Conservation (phyloP, 2,797 vertebrate genomes). For the Thripadectes ignobilis region DNA sequence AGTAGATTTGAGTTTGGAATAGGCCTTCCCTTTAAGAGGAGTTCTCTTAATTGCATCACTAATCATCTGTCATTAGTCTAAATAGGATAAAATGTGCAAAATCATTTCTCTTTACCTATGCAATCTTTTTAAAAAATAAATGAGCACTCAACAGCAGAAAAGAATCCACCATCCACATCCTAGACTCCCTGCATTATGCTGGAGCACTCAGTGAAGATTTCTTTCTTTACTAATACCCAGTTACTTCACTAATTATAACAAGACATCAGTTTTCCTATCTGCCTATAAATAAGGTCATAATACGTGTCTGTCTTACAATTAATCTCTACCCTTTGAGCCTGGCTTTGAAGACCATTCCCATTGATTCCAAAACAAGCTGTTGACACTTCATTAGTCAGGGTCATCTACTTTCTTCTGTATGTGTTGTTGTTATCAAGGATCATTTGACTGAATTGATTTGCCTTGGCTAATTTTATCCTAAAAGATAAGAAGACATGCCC, state of each 20-base stretch:
- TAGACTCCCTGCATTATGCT: not conserved
- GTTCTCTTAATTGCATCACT: not conserved
- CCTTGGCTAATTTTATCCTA: not conserved
- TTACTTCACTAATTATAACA: not conserved
- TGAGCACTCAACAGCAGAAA: not conserved
- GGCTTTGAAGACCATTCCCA: not conserved
- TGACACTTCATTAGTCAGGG: not conserved
- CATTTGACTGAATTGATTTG: not conserved
- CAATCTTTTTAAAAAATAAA: not conserved
- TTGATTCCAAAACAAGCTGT: not conserved
- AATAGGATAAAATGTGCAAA: not conserved
- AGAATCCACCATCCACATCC: not conserved
- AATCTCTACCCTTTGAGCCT: not conserved
- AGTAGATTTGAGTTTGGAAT: not conserved
- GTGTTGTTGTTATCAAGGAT: not conserved
- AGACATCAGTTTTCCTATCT: not conserved
- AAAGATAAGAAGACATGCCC: not conserved
- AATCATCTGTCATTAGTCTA: not conserved
- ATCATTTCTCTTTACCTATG: not conserved
- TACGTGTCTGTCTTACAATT: not conserved
- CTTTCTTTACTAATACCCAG: not conserved
- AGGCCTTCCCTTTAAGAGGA: not conserved
- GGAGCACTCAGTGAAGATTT: not conserved
- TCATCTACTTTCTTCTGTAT: not conserved
- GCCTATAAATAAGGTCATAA: not conserved